phyloP scores from a whole-genome alignment of 2,113 vertebrate genomes.

The Lamprologus sp. region DNA sequence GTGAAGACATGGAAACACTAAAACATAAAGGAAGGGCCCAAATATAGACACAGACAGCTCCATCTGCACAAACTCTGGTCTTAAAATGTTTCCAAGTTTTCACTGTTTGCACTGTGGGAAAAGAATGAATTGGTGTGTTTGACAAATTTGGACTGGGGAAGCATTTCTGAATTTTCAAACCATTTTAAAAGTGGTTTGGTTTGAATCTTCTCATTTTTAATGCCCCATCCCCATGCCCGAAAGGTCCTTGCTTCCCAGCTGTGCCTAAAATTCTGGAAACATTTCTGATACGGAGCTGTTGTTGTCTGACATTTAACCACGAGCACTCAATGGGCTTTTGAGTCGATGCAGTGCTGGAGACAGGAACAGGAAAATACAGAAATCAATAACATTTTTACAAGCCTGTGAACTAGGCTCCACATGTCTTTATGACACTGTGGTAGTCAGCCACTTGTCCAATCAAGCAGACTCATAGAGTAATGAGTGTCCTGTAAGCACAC shows the following conservation, averaged over 20 bases:
- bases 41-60: background rate
- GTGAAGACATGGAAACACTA: background rate
- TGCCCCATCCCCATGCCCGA: background rate
- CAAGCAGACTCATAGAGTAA: background rate
- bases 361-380: background rate
- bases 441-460: background rate
- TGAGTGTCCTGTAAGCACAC: background rate
- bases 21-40: background rate
- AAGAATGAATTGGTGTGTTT: background rate
- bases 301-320: background rate
- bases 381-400: constrained; percentile 11
- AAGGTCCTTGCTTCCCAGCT: background rate
- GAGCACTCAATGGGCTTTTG: background rate
- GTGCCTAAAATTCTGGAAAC: background rate
- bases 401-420: background rate
- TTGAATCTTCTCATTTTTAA: background rate
- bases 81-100: background rate
- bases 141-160: background rate
- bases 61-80: background rate
- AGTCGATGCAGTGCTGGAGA: background rate
- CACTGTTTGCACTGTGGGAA: background rate
- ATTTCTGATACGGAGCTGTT: background rate
- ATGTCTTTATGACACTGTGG: background rate
- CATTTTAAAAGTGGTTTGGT: background rate
- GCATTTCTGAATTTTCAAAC: background rate